Evolutionary conservation across 2,113 vertebrate species (phyloP), one percentile per base, ranked within the genome.

Genomic region (Gymnobelideus leadbeateri): DNA sequence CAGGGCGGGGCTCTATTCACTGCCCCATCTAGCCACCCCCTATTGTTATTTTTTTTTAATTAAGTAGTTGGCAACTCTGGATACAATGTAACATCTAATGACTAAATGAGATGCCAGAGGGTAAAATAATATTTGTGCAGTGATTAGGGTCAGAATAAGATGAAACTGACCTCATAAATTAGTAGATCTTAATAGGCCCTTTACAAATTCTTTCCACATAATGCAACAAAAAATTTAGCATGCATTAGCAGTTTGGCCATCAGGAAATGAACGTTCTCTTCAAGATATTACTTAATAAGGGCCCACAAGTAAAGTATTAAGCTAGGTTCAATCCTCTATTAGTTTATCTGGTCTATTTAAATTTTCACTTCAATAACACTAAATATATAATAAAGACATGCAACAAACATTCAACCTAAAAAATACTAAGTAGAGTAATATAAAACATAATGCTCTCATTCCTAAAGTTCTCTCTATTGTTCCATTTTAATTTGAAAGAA

Each of bases 191-290:
- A n/a, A 50, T 50, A 89, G 91, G 90, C 7, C 7, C 4, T 23
- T 53, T 51, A 25, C 49, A 46, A 91, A 84, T 89, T 47, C 46
- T 57, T 8, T 11, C 57, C 12, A 31, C 55, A 52, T 54, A 37
- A 92, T 91, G 90, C 91, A 91, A 92, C 28, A 90, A 91, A 90
- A 93, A 31, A 37, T 77, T 77, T 19, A 77, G 37, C 37, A 77
- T n/a, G 12, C 37, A 77, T n/a, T 77, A 37, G 37, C 12, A 92
- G 16, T 24, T 89, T 7, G 50, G n/a, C 92, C 28, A 26, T 57
- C 47, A 96, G 84, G 2, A 92, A 24, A 94, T 51, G 26, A 92
- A 68, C 2, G 26, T 51, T 14, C 12, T 77, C 61, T 77, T n/a
- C 37, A 37, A 68, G 31, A 16, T 77, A 77, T 61, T 37, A 61